Percentiles rank a stretch among this genome's conserved stretches.
Conservation (phyloP, 2,888 invertebrate genomes). For the Aphodius sticticus region DNA sequence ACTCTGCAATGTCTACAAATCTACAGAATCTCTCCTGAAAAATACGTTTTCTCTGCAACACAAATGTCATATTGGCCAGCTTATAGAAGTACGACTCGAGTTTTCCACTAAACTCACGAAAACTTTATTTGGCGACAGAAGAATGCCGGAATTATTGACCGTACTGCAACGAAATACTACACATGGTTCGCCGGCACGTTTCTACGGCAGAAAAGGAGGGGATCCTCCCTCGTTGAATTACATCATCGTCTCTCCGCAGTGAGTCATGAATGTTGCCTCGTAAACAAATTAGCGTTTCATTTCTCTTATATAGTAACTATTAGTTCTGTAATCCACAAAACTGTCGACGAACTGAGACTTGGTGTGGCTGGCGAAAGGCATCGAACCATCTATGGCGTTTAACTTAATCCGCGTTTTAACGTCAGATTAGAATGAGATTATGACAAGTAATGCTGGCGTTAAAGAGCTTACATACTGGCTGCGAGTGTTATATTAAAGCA, state of each 20-base stretch:
- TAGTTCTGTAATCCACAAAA: not conserved
- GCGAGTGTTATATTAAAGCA: too few relatives aligned
- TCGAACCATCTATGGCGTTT: not conserved
- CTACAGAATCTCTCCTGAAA: too few relatives aligned
- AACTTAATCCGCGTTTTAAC: not conserved
- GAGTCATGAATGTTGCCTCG: not conserved
- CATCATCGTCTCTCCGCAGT: not conserved
- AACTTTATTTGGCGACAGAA: not conserved
- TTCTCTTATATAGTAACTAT: not conserved
- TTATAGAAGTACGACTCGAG: too few relatives aligned
- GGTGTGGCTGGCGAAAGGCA: not conserved
- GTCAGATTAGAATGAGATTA: not conserved
- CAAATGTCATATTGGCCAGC: too few relatives aligned
- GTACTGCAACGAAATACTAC: not conserved
- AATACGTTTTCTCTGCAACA: too few relatives aligned
- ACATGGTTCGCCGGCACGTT: not conserved
- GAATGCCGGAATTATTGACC: not conserved
- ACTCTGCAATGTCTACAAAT: too few relatives aligned
- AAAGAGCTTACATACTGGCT: too few relatives aligned
- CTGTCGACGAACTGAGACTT: not conserved
- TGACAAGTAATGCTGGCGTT: not conserved
- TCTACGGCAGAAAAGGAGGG: not conserved
- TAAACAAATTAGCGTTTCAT: not conserved
- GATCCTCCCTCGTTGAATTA: not conserved
- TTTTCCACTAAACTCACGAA: too few relatives aligned